A percentile compares a stretch with the other conserved stretches of the same genome.
phyloP scores from a whole-genome alignment of 2,797 vertebrate genomes.

The Notamacropus eugenii region DNA sequence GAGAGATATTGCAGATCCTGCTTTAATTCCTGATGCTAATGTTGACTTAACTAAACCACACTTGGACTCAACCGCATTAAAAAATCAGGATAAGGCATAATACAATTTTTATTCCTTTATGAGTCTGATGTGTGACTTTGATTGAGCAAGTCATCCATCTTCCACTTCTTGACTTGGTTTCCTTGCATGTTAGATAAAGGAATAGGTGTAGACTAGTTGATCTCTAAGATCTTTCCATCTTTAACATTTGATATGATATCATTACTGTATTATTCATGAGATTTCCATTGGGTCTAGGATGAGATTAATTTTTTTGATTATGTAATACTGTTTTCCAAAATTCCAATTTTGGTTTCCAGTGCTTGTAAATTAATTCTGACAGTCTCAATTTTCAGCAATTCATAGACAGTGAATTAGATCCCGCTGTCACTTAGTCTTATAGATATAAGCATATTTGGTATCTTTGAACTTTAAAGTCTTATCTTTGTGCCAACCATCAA shows the following conservation, averaged over 20 bases:
- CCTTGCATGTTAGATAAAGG: neutral
- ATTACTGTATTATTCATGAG: neutral
- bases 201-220: neutral
- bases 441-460: neutral
- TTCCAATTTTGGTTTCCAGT: neutral
- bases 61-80: neutral
- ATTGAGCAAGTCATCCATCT: neutral
- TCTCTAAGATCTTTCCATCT: neutral
- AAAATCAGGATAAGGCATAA: neutral
- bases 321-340: constrained; percentile 4
- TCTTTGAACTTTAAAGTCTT: neutral
- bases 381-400: neutral
- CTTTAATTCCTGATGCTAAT: neutral
- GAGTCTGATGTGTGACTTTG: neutral
- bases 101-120: neutral
- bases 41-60: constrained; percentile 3
- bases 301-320: constrained; percentile 10
- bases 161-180: neutral
- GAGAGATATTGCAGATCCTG: constrained; percentile 25
- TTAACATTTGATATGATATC: neutral
- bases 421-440: neutral
- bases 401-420: neutral
- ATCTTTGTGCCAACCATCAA: neutral
- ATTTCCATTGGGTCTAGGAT: neutral
- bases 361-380: constrained; percentile 17